Evolutionary conservation across 1,140 invertebrate species (phyloP), one percentile per base, ranked within the genome.

Genomic region (Drosophila prosaltans): DNA sequence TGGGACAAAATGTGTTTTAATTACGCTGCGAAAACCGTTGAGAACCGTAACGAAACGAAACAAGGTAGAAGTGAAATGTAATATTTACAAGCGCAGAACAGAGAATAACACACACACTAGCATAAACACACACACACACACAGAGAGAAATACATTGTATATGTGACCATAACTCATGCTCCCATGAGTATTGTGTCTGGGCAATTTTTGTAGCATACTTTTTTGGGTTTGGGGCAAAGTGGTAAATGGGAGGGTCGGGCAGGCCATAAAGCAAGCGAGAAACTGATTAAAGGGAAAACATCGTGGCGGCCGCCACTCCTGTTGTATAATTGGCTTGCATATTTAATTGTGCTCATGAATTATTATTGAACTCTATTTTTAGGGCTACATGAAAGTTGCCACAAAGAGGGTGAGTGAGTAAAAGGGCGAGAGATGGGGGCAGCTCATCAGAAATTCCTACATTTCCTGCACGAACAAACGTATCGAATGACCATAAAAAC

Each of bases 1-100:
- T 74, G 80, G 63, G 69, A 65, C 83, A 80, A 59, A 89, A 89
- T 77, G 45, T 80, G 83, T 89, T 80, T 83, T 86, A 86, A 86
- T 88, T 88, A 88, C 80, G 78, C 74, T 74, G 78, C 78, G 43
- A 60, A 39, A 63, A 58, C n/a, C 16, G 59, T 59, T 48, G 51
- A 59, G 66, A 68, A 61, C 61, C 65, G 40, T 21, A 61, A 54
- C 73, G 59, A 32, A 36, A 30, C 55, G 73, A 32, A 69, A 21
- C 45, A 57, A 57, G 28, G 36, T 51, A 60, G 28, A 48, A 48
- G 41, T 39, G 43, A 72, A 69, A 62, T 61, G 72, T 75, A 57
- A 75, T 74, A 66, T 71, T 66, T 64, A 57, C 39, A 71, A 51
- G 71, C 71, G 26, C 36, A 72, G 59, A 59, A 16, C 28, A 65